These are phyloP conservation scores for Aleiodes sp. DNA, from an alignment of 1,140 invertebrate species.

Conservation along the genomic window DNA sequence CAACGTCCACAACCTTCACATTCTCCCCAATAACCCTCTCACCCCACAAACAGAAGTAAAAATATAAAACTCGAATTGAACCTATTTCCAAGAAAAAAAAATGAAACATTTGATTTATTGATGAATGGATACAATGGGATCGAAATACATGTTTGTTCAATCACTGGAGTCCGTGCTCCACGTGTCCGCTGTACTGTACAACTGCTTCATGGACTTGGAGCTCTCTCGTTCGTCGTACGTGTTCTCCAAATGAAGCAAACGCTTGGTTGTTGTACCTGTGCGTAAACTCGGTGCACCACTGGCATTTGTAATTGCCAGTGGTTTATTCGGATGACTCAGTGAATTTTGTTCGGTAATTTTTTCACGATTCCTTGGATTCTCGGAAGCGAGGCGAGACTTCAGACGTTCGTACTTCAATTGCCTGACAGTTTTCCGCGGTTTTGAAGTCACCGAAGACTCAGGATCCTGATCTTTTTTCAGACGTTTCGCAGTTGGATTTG, in stretches of 20 bases:
- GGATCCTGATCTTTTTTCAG: background rate
- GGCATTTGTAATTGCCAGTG: slow-evolving; percentile 28
- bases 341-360: slow-evolving; percentile 31
- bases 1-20: too few species aligned
- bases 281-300: background rate
- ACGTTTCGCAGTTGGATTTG: background rate
- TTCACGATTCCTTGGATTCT: background rate
- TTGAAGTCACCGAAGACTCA: background rate
- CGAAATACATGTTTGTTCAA: slow-evolving; percentile 16
- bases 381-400: background rate
- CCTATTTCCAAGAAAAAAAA: background rate
- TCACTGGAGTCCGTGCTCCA: slow-evolving; percentile 51
- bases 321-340: slow-evolving; percentile 34
- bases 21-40: background rate
- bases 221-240: background rate
- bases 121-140: background rate
- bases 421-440: background rate
- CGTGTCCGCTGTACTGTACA: slow-evolving; percentile 45
- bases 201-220: slow-evolving; percentile 41
- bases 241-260: background rate
- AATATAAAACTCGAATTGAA: background rate
- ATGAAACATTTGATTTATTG: background rate
- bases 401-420: background rate
- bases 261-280: slow-evolving; percentile 9
- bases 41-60: background rate